A percentile compares a stretch with the other conserved stretches of the same genome.
These are phyloP conservation scores for Ctenosaura bakeri DNA, from an alignment of 2,797 vertebrate genomes.

Conservation along the genomic window DNA sequence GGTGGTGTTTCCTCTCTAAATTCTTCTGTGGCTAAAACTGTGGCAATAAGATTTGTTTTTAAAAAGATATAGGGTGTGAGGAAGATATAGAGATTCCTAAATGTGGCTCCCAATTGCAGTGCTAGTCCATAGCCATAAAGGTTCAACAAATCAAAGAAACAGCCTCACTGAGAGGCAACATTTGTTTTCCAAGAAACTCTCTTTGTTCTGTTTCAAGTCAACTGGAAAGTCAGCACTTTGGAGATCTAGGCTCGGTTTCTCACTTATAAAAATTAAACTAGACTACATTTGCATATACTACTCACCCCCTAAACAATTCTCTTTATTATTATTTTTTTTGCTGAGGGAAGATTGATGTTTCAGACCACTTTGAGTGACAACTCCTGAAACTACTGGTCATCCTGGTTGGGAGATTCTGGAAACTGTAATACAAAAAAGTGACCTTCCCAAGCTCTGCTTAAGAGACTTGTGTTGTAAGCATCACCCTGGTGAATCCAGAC, in stretches of 20 bases:
- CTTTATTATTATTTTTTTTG: too few species aligned
- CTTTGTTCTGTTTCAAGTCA: not conserved
- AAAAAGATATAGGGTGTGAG: not conserved
- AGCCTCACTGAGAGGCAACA: not conserved
- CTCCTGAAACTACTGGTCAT: too few species aligned
- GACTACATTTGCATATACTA: not conserved
- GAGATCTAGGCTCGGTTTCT: not conserved
- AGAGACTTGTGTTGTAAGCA: not conserved
- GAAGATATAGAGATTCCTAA: not conserved
- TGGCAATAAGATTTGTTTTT: not conserved
- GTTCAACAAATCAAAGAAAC: too few species aligned
- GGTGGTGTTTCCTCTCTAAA: not conserved
- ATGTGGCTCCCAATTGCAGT: not conserved
- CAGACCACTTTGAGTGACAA: too few species aligned
- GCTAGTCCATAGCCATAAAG: not conserved
- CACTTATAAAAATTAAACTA: not conserved
- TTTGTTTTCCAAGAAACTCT: not conserved
- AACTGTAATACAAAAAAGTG: too few species aligned
- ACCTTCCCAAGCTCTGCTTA: too few species aligned
- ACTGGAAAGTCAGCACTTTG: not conserved
- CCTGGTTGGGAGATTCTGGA: too few species aligned
- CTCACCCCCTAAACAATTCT: not conserved
- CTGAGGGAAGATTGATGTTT: too few species aligned
- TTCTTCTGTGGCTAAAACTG: not conserved
- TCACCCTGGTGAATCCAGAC: not conserved